Conservation (phyloP, 2,113 vertebrate genomes). For the Neolamprologus tretocephalus region DNA sequence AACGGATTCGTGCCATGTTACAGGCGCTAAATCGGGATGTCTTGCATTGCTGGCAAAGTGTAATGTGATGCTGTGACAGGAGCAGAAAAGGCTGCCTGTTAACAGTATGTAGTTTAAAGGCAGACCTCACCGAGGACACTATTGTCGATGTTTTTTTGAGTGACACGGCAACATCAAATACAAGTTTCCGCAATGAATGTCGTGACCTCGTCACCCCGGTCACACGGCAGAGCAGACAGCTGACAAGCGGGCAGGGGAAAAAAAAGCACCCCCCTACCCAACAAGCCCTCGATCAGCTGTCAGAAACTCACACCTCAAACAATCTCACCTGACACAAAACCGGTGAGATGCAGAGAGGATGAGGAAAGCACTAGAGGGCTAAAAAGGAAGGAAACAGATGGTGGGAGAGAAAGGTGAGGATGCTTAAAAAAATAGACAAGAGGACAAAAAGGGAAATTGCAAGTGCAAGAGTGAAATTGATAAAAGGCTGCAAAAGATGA, state of each 20-base stretch:
- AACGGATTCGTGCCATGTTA: neutral
- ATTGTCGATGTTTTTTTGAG: slow-evolving; percentile 9
- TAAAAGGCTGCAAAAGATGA: neutral
- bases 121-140: neutral
- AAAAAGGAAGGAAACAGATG: neutral
- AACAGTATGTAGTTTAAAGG: neutral
- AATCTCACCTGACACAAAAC: neutral
- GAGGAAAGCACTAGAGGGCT: neutral
- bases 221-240: slow-evolving; percentile 22
- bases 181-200: slow-evolving; percentile 26
- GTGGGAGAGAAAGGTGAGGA: neutral
- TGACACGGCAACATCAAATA: slow-evolving; percentile 56
- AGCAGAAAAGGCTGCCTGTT: neutral
- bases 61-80: neutral
- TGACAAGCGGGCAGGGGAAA: neutral
- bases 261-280: neutral
- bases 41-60: neutral
- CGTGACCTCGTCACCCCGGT: slow-evolving; percentile 28
- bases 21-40: neutral
- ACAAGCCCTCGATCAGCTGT: slow-evolving; percentile 22
- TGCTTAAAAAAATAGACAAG: neutral
- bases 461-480: neutral
- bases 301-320: slow-evolving; percentile 10
- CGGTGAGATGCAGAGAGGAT: neutral
- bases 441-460: neutral